Conservation (phyloP, 1,140 invertebrate genomes). For the Phortica variegata region DNA sequence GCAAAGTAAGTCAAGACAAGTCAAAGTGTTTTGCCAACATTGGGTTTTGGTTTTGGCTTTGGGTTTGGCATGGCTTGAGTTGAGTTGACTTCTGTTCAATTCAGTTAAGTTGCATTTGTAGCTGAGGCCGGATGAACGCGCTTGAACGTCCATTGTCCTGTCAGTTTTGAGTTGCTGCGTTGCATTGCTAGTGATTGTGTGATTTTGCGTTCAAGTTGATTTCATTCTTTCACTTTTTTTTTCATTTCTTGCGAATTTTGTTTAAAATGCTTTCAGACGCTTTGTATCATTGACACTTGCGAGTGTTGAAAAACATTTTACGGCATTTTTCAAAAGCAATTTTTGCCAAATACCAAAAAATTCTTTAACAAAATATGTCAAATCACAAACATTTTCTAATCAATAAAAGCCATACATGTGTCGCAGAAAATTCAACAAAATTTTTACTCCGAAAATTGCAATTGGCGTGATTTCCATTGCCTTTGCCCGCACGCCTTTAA, state of each 20-base stretch:
- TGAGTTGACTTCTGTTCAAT: too few species aligned
- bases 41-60: constrained; percentile 7
- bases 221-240: neutral
- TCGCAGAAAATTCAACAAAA: constrained; percentile 24
- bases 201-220: neutral
- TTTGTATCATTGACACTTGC: neutral
- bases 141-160: constrained; percentile 40
- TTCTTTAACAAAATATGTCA: too few species aligned
- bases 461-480: neutral
- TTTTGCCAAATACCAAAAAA: constrained; percentile 27
- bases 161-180: constrained; percentile 17
- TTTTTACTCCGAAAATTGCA: constrained; percentile 2
- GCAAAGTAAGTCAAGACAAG: constrained; percentile 50
- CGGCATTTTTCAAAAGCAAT: constrained; percentile 38
- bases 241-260: neutral
- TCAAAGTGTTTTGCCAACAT: too few species aligned
- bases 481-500: neutral
- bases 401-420: constrained; percentile 12
- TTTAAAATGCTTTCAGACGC: constrained; percentile 8
- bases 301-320: constrained; percentile 42
- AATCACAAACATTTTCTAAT: constrained; percentile 39
- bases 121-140: neutral
- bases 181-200: too few species aligned
- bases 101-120: too few species aligned
- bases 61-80: too few species aligned